phyloP scores from a whole-genome alignment of 1,140 invertebrate species.

The Aphaenogaster rudis region DNA sequence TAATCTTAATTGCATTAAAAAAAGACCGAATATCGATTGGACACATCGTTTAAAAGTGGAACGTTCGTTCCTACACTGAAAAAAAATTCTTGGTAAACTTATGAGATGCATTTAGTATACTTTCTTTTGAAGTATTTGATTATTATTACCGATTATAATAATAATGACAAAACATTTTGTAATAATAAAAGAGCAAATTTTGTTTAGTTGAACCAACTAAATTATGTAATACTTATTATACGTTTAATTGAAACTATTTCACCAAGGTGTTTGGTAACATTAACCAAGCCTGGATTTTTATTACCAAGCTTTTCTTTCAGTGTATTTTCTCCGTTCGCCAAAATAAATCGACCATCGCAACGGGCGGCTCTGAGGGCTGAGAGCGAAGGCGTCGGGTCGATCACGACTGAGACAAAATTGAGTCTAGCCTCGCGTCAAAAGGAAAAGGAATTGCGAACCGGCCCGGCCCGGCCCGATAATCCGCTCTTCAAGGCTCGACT shows the following conservation, averaged over 20 bases:
- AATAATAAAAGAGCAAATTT: too few species aligned
- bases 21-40: background rate
- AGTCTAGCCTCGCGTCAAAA: conserved; percentile 58
- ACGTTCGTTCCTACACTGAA: background rate
- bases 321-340: background rate
- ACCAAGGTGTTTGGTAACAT: too few species aligned
- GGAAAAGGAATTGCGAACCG: conserved; percentile 50
- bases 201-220: too few species aligned
- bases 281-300: too few species aligned
- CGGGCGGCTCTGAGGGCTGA: conserved; percentile 1
- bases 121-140: too few species aligned
- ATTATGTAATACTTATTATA: too few species aligned
- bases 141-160: too few species aligned
- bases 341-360: conserved; percentile 35
- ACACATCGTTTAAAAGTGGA: background rate
- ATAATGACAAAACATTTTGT: too few species aligned
- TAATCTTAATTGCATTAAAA: background rate
- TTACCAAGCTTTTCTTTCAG: too few species aligned
- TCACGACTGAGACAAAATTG: conserved; percentile 56
- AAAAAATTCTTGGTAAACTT: too few species aligned
- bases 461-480: conserved; percentile 15
- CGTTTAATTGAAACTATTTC: too few species aligned
- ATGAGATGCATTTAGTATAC: too few species aligned
- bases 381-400: conserved; percentile 7
- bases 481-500: conserved; percentile 10